Conservation (phyloP, 2,888 invertebrate species). For the Cephus pulcher region DNA sequence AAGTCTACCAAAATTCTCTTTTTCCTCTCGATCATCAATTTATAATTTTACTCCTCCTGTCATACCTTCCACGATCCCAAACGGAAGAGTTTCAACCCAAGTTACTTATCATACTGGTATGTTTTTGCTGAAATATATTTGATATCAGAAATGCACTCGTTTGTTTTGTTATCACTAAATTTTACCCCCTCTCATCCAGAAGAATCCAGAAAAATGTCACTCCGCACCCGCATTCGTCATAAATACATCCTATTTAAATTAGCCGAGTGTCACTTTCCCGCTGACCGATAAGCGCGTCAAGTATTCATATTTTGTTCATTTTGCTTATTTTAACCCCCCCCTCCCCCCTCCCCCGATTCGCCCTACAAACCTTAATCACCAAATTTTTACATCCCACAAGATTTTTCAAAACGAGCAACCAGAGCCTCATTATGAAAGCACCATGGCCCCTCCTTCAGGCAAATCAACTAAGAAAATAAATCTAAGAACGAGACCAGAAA, state of each 20-base stretch:
- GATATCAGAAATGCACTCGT: background rate
- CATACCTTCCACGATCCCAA: background rate
- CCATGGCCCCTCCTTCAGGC: background rate
- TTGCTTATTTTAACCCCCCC: no score
- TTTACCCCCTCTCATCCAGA: background rate
- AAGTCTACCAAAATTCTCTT: background rate
- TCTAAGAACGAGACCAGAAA: background rate
- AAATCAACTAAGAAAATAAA: background rate
- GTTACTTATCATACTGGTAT: constrained; percentile 2
- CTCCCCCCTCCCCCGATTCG: background rate
- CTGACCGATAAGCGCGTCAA: no score
- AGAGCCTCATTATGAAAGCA: no score
- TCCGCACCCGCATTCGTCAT: no score
- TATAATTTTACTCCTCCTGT: background rate
- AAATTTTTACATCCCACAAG: background rate
- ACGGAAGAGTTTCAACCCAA: background rate
- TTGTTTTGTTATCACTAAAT: background rate
- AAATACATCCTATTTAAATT: no score
- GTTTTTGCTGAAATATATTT: constrained; percentile 1
- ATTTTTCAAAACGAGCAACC: background rate
- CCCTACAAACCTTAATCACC: background rate
- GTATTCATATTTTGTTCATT: no score
- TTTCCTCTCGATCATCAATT: background rate
- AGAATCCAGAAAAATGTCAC: no score
- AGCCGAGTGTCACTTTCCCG: no score